Evolutionary conservation across 2,113 vertebrate genomes (phyloP).

Genomic region (Argyrosomus japonicus): DNA sequence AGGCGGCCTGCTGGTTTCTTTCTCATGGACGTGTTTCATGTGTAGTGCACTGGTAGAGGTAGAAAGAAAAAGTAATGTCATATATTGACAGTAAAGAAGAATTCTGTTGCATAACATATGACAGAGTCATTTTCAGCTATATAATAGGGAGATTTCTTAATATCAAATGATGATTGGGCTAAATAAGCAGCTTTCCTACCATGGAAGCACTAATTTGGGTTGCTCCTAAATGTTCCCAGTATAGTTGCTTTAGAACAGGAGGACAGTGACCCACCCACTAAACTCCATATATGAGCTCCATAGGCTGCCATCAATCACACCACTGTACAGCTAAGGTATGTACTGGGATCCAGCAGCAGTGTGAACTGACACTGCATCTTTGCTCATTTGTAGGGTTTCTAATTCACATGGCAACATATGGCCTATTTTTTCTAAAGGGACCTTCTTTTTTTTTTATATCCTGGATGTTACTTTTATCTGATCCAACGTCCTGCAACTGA

Average conservation of each 20-base stretch:
- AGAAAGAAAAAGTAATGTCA: neutral
- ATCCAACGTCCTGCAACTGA: neutral
- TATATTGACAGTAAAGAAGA: neutral
- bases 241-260: conserved; percentile 67
- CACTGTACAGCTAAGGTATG: conserved; percentile 56
- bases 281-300: conserved; percentile 79
- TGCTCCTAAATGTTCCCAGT: conserved; percentile 54
- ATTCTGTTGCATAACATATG: neutral
- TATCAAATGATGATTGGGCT: conserved; percentile 24
- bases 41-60: neutral
- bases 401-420: conserved; percentile 6
- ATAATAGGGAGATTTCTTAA: neutral
- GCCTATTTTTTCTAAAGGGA: neutral
- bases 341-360: conserved; percentile 34
- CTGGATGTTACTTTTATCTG: neutral
- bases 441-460: neutral
- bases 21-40: neutral
- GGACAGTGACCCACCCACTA: conserved; percentile 60
- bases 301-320: conserved; percentile 72
- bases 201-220: conserved; percentile 73
- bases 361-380: conserved; percentile 37
- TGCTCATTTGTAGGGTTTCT: neutral
- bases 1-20: neutral
- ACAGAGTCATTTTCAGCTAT: neutral
- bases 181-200: conserved; percentile 53